Evolutionary conservation across 2,797 vertebrate species (phyloP).

Genomic region (Tapirus indicus): DNA sequence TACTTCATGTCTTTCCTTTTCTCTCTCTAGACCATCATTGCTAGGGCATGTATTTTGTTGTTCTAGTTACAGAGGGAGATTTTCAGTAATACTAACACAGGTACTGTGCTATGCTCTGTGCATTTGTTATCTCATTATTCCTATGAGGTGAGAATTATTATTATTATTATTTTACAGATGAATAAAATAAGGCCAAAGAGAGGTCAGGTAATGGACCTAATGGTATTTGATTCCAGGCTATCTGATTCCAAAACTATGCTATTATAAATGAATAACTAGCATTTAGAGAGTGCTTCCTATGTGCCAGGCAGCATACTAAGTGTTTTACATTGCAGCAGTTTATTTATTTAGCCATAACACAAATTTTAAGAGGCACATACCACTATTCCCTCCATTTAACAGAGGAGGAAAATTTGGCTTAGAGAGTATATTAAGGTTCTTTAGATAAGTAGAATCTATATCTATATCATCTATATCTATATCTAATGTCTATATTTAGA

Average conservation of each 20-base stretch:
- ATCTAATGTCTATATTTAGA: no score
- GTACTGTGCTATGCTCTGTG: neutral
- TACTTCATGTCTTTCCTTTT: neutral
- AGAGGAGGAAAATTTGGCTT: neutral
- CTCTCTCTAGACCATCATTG: neutral
- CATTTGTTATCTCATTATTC: neutral
- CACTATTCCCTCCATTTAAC: neutral
- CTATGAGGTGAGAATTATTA: neutral
- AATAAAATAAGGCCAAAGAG: constrained; percentile 1
- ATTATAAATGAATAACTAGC: neutral
- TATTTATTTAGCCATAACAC: neutral
- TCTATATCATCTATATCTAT: no score
- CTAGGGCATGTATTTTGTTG: neutral
- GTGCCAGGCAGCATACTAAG: neutral
- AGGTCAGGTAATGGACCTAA: neutral
- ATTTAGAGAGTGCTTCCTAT: neutral
- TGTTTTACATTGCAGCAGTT: neutral
- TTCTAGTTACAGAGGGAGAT: neutral
- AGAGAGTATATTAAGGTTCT: neutral
- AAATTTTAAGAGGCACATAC: neutral
- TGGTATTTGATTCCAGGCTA: neutral
- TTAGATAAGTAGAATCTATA: neutral
- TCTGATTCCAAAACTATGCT: neutral
- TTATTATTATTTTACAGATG: neutral
- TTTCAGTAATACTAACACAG: neutral